Conservation (phyloP, 2,888 invertebrate species). For the Machimus atricapillus region DNA sequence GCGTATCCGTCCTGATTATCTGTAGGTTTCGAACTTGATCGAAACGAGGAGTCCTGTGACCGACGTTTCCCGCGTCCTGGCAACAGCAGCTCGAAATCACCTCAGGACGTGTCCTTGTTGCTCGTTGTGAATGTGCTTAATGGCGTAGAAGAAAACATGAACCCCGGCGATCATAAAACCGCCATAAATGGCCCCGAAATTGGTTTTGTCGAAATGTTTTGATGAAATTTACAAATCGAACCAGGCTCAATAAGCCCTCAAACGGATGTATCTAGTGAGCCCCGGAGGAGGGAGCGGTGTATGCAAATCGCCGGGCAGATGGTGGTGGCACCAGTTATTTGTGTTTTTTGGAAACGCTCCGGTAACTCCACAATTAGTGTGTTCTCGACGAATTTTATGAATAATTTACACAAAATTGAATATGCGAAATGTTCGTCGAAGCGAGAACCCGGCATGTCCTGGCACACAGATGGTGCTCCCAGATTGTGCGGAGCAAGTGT, state of each 20-base stretch:
- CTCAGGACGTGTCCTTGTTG: neutral
- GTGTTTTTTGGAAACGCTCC: constrained; percentile 40
- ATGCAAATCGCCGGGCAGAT: constrained; percentile 26
- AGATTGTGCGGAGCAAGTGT: constrained; percentile 19
- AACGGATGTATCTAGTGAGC: neutral
- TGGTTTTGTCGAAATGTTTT: neutral
- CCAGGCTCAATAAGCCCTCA: neutral
- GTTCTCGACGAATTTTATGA: constrained; percentile 36
- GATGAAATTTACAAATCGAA: constrained; percentile 33
- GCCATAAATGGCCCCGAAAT: neutral
- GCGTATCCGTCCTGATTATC: neutral
- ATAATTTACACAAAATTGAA: constrained; percentile 40
- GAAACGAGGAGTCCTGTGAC: neutral
- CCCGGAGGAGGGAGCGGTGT: neutral
- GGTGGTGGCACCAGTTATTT: constrained; percentile 1
- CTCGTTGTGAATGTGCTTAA: constrained; percentile 19
- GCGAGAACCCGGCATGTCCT: neutral
- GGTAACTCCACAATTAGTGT: constrained; percentile 35
- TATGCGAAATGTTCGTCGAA: constrained; percentile 7
- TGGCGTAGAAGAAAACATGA: constrained; percentile 39
- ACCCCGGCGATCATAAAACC: constrained; percentile 8
- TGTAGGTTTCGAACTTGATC: neutral
- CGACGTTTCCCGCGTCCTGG: neutral
- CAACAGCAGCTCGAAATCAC: constrained; percentile 1
- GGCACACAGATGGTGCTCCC: neutral